These are phyloP conservation scores for Orchesella cincta DNA, from an alignment of 1,140 invertebrate genomes.

Conservation along the genomic window DNA sequence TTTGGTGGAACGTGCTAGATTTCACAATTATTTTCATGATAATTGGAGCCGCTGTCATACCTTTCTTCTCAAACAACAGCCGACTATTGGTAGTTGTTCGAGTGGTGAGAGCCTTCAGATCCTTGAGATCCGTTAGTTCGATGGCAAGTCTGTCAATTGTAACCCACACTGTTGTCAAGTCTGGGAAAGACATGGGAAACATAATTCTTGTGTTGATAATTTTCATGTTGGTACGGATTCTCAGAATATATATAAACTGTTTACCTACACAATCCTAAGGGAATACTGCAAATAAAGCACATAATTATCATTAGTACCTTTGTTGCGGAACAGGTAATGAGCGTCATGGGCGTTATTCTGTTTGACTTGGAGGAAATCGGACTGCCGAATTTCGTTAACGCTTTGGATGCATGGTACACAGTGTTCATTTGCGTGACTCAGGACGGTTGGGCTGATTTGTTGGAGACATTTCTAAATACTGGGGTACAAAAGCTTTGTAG, in stretches of 20 bases:
- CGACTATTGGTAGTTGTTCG: constrained; percentile 48
- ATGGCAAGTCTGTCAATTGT: constrained; percentile 48
- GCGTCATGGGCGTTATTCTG: constrained; percentile 51
- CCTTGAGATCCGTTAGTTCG: constrained; percentile 46
- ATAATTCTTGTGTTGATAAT: constrained; percentile 51
- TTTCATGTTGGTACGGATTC: constrained; percentile 52
- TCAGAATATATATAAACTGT: too few relatives aligned
- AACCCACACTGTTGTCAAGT: constrained; percentile 51
- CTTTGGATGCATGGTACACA: constrained; percentile 48
- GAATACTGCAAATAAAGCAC: too few relatives aligned
- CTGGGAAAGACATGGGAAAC: constrained; percentile 52
- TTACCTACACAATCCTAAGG: too few relatives aligned
- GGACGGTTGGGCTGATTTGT: constrained; percentile 49
- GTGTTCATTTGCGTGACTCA: constrained; percentile 53
- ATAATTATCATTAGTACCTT: too few relatives aligned
- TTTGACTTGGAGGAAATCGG: constrained; percentile 47
- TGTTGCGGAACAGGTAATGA: too few relatives aligned
- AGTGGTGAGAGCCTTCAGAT: constrained; percentile 52
- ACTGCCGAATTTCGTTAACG: constrained; percentile 41
- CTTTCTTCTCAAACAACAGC: constrained; percentile 31
- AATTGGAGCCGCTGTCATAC: constrained; percentile 37
- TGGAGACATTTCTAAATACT: constrained; percentile 31
- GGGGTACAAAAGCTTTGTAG: background rate
- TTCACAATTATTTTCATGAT: constrained; percentile 49
- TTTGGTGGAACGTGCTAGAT: constrained; percentile 53